phyloP scores from a whole-genome alignment of 2,113 vertebrate genomes.

The Lonchura striata region DNA sequence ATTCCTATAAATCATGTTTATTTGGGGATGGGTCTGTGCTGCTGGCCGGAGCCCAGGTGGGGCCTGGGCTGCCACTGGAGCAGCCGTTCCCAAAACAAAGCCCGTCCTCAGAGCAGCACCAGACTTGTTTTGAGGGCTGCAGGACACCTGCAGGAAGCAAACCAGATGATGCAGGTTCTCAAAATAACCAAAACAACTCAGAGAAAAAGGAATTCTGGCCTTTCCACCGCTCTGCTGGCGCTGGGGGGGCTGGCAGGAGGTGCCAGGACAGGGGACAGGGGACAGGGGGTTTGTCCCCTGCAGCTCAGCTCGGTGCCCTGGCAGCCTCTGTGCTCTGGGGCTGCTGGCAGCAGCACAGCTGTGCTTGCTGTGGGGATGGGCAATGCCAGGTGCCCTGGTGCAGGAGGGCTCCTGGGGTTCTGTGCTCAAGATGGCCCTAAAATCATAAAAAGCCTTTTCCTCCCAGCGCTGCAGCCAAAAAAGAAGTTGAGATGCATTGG shows the following conservation, averaged over 20 bases:
- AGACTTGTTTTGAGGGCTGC: not conserved
- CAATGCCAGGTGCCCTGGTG: fast-evolving
- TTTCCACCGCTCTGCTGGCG: fast-evolving
- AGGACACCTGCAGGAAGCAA: constrained; percentile 12
- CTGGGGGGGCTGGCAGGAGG: not conserved
- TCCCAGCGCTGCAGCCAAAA: no score
- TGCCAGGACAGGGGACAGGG: fast-evolving
- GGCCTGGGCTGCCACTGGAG: no score
- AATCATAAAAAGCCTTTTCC: no score
- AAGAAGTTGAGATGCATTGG: no score
- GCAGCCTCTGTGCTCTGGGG: not conserved
- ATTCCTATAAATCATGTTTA: fast-evolving
- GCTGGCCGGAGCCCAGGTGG: not conserved
- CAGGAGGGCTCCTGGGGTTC: not conserved
- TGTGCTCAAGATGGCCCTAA: no score
- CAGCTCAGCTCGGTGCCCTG: not conserved
- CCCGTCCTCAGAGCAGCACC: fast-evolving
- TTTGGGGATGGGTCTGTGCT: not conserved
- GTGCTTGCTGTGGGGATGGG: not conserved
- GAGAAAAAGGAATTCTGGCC: not conserved
- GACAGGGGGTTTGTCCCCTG: not conserved
- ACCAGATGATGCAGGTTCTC: not conserved
- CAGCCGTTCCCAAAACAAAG: not conserved
- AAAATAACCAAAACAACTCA: not conserved
- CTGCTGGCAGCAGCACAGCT: not conserved